These are phyloP conservation scores for Spatulosminthurus flaviceps DNA, from an alignment of 2,888 invertebrate species.

Conservation along the genomic window DNA sequence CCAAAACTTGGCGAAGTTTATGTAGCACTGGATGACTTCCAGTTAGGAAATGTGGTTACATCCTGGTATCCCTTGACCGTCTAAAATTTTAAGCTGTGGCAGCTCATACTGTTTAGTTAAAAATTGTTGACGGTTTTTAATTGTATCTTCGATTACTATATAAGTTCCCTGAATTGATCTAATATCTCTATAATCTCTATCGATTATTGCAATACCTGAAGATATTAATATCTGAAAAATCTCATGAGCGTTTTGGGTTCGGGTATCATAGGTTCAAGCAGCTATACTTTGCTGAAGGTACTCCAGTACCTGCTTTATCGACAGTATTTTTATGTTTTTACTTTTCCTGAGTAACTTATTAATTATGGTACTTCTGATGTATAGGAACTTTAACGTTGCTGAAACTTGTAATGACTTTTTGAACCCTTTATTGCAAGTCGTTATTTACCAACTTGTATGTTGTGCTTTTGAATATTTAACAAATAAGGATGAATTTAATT, in stretches of 20 bases:
- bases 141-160: background rate
- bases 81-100: background rate
- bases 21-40: conserved; percentile 62
- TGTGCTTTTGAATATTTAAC: too few species aligned
- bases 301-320: too few species aligned
- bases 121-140: background rate
- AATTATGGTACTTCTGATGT: too few species aligned
- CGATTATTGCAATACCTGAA: background rate
- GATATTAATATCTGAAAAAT: background rate
- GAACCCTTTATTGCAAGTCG: too few species aligned
- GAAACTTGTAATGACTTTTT: too few species aligned
- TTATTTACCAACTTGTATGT: too few species aligned
- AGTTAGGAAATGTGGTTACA: conserved; percentile 61
- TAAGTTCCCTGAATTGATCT: too few species aligned
- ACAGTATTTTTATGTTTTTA: too few species aligned
- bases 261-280: background rate
- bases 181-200: background rate
- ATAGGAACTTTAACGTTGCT: too few species aligned
- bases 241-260: background rate
- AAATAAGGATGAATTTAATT: too few species aligned
- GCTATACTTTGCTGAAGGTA: too few species aligned
- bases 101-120: background rate
- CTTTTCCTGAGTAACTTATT: too few species aligned
- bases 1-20: conserved; percentile 59
- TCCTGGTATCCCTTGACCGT: conserved; percentile 59